phyloP scores from a whole-genome alignment of 2,113 vertebrate genomes.

The Crotophaga sulcirostris region DNA sequence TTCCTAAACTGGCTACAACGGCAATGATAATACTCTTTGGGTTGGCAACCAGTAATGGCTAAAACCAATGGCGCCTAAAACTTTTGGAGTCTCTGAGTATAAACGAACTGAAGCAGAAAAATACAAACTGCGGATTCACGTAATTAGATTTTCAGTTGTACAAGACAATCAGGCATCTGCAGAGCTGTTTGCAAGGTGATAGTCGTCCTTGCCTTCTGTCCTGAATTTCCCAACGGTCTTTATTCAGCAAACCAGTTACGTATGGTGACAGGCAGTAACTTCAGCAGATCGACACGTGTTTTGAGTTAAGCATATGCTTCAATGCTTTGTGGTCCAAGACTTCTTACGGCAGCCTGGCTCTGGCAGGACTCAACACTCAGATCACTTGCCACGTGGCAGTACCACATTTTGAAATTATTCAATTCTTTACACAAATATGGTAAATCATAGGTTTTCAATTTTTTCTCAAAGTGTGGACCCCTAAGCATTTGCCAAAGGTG shows the following conservation, averaged over 20 bases:
- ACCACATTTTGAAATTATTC: background rate
- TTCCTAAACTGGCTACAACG: background rate
- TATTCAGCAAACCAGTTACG: background rate
- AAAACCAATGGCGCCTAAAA: background rate
- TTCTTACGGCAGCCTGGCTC: background rate
- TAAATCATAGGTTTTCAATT: background rate
- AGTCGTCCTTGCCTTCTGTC: background rate
- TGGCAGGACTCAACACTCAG: background rate
- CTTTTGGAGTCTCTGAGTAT: background rate
- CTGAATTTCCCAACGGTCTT: background rate
- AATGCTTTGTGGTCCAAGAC: background rate
- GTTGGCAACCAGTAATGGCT: background rate
- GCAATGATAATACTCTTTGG: background rate
- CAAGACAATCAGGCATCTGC: background rate
- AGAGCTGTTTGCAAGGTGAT: background rate
- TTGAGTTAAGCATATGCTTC: slow-evolving; percentile 4
- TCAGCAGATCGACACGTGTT: background rate
- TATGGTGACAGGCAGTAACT: background rate
- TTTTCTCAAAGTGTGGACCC: background rate
- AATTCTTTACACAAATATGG: background rate
- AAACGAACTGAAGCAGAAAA: background rate
- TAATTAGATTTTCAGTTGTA: background rate
- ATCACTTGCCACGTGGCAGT: background rate
- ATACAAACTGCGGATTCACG: background rate
- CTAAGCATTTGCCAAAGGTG: background rate